These are phyloP conservation scores for Athalia cordata DNA, from an alignment of 2,888 invertebrate genomes.

Conservation along the genomic window DNA sequence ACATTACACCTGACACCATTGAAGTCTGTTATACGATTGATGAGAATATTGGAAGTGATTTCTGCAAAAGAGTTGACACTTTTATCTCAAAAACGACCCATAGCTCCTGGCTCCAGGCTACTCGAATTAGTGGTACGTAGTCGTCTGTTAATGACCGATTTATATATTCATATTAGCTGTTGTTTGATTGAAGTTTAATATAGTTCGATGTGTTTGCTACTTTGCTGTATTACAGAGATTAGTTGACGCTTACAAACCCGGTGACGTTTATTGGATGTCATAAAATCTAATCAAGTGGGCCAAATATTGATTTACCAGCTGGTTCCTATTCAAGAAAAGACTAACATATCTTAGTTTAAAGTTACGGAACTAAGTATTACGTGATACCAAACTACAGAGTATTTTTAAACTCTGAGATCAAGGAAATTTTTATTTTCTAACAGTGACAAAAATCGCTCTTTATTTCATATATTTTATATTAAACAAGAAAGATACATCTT, in stretches of 20 bases:
- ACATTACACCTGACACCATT: constrained; percentile 55
- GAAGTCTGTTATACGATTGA: constrained; percentile 51
- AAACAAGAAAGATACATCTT: too few species aligned
- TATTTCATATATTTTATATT: too few species aligned
- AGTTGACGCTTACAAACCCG: background rate
- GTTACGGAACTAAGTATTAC: too few species aligned
- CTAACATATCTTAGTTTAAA: too few species aligned
- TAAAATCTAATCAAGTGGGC: constrained; percentile 4
- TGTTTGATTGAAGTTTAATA: background rate
- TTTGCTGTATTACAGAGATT: constrained; percentile 19
- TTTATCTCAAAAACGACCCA: background rate
- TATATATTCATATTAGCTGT: background rate
- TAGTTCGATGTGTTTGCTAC: background rate
- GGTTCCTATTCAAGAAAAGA: too few species aligned
- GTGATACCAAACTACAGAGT: too few species aligned
- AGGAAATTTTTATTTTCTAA: too few species aligned
- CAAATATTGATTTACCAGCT: background rate
- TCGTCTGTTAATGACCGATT: background rate
- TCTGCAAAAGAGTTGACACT: constrained; percentile 46
- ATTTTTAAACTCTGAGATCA: too few species aligned
- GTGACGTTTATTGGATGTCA: constrained; percentile 15
- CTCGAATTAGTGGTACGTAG: constrained; percentile 22
- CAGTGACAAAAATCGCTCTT: too few species aligned
- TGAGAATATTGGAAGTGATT: constrained; percentile 52
- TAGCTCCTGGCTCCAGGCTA: constrained; percentile 12